A percentile compares a stretch with the other conserved stretches of the same genome.
These are phyloP conservation scores for Metaphire vulgaris DNA, from an alignment of 1,140 invertebrate genomes.

Conservation along the genomic window DNA sequence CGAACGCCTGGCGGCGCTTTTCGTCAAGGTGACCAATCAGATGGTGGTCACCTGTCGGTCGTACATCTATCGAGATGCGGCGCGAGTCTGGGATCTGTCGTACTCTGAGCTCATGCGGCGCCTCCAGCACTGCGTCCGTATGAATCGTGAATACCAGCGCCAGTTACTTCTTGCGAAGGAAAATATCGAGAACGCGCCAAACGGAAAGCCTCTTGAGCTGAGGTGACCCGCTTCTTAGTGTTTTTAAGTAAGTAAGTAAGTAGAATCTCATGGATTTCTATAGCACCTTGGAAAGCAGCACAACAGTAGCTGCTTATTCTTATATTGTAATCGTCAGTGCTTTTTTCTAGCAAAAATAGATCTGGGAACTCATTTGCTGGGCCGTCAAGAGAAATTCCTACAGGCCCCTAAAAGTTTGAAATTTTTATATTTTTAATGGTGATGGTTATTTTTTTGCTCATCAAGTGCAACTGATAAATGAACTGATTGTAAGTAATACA, in stretches of 20 bases:
- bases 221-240: too few relatives aligned
- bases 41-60: slow-evolving; percentile 91
- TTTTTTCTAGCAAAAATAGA: too few relatives aligned
- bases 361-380: too few relatives aligned
- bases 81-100: slow-evolving; percentile 85
- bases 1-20: slow-evolving; percentile 52
- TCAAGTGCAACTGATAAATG: too few relatives aligned
- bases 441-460: too few relatives aligned
- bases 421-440: slow-evolving; percentile 3
- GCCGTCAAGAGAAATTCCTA: too few relatives aligned
- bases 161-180: slow-evolving; percentile 55
- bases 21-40: slow-evolving; percentile 78
- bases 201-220: slow-evolving; percentile 57
- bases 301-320: too few relatives aligned
- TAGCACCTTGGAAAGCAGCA: too few relatives aligned
- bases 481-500: too few relatives aligned
- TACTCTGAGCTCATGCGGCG: slow-evolving; percentile 56
- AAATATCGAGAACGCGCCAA: slow-evolving; percentile 37
- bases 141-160: slow-evolving; percentile 70
- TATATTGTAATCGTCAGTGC: too few relatives aligned
- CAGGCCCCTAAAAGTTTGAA: neutral
- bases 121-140: slow-evolving; percentile 73
- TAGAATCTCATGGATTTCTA: too few relatives aligned
- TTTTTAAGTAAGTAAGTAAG: too few relatives aligned
- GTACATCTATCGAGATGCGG: slow-evolving; percentile 76